Base-by-base conservation (phyloP, 2,113 vertebrate genomes). In the Halichoerus grypus region DNA sequence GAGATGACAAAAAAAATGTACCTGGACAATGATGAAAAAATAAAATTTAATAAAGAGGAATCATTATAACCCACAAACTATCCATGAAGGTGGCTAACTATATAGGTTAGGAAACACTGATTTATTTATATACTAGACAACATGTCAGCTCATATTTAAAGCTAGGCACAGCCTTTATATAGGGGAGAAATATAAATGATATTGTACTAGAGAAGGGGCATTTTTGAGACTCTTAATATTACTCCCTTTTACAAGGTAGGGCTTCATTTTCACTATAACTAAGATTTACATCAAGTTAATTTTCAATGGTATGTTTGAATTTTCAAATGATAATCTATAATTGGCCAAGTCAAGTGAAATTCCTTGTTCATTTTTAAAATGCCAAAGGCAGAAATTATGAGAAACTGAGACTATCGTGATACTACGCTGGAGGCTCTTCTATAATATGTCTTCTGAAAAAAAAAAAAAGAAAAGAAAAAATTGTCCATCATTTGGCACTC, bases 351-450 rank as follows among this genome's bases (percentile, higher is more conserved):
- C 13, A 74, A 91, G 28, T 57, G 16, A 84, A 93, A 63, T 76
- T 55, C 13, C 2, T 90, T 46, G 33, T 13, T 69, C n/a, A 71
- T 72, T 91, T 59, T 91, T 91, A 51, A 96, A 90, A 94, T 84
- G 31, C 36, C 39, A 96, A 89, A 1, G 42, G 36, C 31, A 24
- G 53, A 90, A 57, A 94, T 46, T n/a, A 51, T 88, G 15, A 90
- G 67, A 92, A 90, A 77, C 46, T 71, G 61, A 80, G 46, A 5
- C 21, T 91, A 33, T 74, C 18, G 11, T 42, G 8, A 63, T 81
- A 51, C 5, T 51, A 22, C 36, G 28, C 39, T 63, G 57, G 61
- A 95, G 26, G n/a, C 36, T 67, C 11, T 80, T 39, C 33, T 81
- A 12, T 61, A 59, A 51, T 59, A 92, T 51, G 46, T 80, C 39